Evolutionary conservation across 2,888 invertebrate genomes (phyloP).

Genomic region (Chymomyza caudatula): DNA sequence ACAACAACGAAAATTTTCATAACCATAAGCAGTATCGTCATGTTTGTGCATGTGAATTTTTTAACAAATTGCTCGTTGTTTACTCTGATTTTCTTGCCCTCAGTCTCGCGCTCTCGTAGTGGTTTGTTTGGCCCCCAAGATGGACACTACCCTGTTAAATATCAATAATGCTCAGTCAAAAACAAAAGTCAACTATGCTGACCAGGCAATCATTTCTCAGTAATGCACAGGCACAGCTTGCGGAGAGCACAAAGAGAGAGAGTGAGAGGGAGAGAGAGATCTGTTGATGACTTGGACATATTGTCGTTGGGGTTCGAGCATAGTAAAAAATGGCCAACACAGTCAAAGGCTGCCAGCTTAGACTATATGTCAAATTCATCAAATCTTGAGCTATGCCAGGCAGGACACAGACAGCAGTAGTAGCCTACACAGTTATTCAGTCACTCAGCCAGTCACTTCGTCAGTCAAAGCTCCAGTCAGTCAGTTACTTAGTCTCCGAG

Average conservation of each 20-base stretch:
- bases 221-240: neutral
- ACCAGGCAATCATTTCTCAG: constrained; percentile 14
- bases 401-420: neutral
- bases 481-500: neutral
- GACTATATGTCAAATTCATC: constrained; percentile 68
- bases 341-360: constrained; percentile 34
- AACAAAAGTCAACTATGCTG: constrained; percentile 1
- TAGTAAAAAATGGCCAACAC: constrained; percentile 47
- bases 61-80: neutral
- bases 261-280: neutral
- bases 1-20: neutral
- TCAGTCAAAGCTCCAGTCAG: neutral
- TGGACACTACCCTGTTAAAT: constrained; percentile 27
- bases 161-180: constrained; percentile 42
- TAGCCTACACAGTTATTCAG: neutral
- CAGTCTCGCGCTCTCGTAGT: too few species aligned
- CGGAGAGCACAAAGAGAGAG: too few species aligned
- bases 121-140: too few species aligned
- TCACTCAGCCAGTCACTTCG: neutral
- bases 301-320: constrained; percentile 36
- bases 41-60: neutral
- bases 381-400: constrained; percentile 39
- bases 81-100: neutral
- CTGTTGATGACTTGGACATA: constrained; percentile 60
- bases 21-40: neutral